phyloP scores from a whole-genome alignment of 2,888 invertebrate species.

The Trissolcus brochymenae region DNA sequence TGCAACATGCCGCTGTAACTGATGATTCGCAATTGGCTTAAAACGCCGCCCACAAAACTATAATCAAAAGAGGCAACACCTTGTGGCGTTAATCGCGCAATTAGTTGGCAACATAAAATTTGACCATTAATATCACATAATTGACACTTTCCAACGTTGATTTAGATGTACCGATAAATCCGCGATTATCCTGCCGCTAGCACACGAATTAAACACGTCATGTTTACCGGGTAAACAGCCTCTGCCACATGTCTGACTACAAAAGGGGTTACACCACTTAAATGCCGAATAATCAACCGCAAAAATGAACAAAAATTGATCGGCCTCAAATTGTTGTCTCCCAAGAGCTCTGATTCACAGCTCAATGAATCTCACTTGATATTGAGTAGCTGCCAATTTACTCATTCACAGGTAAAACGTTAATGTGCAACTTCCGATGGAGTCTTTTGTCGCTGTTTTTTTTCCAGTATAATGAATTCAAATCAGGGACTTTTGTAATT shows the following conservation, averaged over 20 bases:
- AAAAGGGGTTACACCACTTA: conserved; percentile 7
- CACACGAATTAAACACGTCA: conserved; percentile 20
- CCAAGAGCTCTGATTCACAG: background rate
- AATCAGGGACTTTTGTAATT: conserved; percentile 31
- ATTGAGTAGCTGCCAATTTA: no score
- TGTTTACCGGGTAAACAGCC: conserved; percentile 22
- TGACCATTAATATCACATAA: conserved; percentile 43
- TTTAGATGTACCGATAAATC: conserved; percentile 47
- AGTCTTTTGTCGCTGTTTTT: background rate
- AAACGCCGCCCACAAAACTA: conserved; percentile 49
- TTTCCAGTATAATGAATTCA: conserved; percentile 5
- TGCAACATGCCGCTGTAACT: conserved; percentile 46
- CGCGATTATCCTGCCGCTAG: conserved; percentile 25
- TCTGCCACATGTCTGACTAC: background rate
- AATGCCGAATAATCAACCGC: background rate
- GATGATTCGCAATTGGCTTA: conserved; percentile 52
- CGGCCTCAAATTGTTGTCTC: background rate
- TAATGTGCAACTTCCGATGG: background rate
- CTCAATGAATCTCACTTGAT: no score
- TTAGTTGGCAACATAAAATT: conserved; percentile 46
- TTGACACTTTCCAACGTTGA: conserved; percentile 47
- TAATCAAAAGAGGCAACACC: conserved; percentile 53
- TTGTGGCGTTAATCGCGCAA: conserved; percentile 42
- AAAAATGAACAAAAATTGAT: no score
- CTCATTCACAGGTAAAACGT: background rate